Percentiles rank a stretch among this genome's conserved stretches.
Conservation (phyloP, 2,113 vertebrate species). For the Gymnocephalus cernua region DNA sequence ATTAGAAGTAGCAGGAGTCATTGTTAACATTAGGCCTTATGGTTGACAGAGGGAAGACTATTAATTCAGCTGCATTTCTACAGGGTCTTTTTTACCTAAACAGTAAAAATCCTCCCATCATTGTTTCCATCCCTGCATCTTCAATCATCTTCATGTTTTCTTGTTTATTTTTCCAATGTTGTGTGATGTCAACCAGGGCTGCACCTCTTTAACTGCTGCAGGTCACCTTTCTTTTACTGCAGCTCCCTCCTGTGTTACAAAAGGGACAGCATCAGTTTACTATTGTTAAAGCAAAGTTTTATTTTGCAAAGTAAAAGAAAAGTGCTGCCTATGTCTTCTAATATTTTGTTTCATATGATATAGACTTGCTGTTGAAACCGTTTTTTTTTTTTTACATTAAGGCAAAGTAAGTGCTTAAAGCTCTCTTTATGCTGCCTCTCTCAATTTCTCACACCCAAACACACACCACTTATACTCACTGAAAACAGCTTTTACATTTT, state of each 20-base stretch:
- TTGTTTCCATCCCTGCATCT: not conserved
- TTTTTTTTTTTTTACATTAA: not conserved
- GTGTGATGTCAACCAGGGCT: not conserved
- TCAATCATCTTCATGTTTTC: not conserved
- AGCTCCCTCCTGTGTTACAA: slow-evolving; percentile 64
- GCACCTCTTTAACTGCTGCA: not conserved
- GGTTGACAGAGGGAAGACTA: not conserved
- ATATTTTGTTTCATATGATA: not conserved
- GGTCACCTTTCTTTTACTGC: slow-evolving; percentile 16
- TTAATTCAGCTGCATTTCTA: not conserved
- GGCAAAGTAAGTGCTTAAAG: not conserved
- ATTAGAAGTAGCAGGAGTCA: not conserved
- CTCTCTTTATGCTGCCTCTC: not conserved
- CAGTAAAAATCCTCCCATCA: not conserved
- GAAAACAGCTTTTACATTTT: not conserved
- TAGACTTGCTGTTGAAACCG: not conserved
- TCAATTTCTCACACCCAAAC: not conserved
- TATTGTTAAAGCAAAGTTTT: not conserved
- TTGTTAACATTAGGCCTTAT: not conserved
- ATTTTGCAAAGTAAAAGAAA: not conserved
- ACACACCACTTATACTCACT: not conserved
- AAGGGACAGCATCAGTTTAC: not conserved
- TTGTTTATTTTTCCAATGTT: not conserved
- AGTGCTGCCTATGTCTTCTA: not conserved
- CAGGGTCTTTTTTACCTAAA: not conserved